These are phyloP conservation scores for Lerema accius DNA, from an alignment of 1,140 invertebrate species.

Conservation along the genomic window DNA sequence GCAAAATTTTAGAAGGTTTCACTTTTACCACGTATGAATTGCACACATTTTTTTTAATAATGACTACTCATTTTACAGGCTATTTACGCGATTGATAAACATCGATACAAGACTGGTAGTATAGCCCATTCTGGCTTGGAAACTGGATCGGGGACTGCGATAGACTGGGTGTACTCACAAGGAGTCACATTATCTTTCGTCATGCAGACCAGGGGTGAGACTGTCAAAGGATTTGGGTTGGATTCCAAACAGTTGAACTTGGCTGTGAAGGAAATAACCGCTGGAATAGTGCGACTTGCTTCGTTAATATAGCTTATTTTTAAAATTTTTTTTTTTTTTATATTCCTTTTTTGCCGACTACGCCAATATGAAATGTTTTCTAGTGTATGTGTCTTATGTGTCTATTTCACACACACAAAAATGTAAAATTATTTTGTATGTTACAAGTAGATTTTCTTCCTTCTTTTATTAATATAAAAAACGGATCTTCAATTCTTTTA, in stretches of 20 bases:
- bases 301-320: neutral
- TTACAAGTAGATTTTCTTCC: no score
- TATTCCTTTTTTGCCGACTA: no score
- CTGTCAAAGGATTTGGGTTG: neutral
- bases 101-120: neutral
- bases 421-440: no score
- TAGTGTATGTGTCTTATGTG: no score
- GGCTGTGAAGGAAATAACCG: neutral
- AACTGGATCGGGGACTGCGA: neutral
- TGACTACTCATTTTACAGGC: neutral
- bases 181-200: neutral
- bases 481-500: no score
- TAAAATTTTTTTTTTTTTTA: no score
- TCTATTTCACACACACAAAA: no score
- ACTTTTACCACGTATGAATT: no score
- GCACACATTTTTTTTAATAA: no score
- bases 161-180: conserved; percentile 9
- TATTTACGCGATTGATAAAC: neutral
- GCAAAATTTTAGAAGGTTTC: no score
- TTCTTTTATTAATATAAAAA: no score
- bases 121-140: neutral
- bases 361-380: no score
- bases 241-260: neutral
- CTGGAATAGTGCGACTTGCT: neutral
- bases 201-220: neutral